Evolutionary conservation across 2,888 invertebrate genomes (phyloP).

Genomic region (Pterobdella sp.): DNA sequence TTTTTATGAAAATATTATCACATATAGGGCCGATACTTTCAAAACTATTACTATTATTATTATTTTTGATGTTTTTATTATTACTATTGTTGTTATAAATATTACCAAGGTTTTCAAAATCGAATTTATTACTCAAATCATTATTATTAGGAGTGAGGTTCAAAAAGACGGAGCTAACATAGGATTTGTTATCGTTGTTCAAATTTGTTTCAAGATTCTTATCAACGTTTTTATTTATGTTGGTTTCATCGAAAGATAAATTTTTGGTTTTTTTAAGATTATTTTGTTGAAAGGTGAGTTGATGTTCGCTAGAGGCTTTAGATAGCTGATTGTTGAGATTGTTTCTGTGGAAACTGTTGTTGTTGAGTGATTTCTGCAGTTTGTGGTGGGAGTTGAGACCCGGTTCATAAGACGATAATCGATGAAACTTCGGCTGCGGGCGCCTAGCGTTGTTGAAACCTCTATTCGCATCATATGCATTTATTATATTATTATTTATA

Average conservation of each 20-base stretch:
- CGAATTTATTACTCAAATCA: not conserved
- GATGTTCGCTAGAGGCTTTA: not conserved
- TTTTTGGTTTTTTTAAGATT: not conserved
- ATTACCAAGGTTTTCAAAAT: not conserved
- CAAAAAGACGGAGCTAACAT: not conserved
- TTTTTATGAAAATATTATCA: not conserved
- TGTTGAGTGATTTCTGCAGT: not conserved
- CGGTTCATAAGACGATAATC: not conserved
- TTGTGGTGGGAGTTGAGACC: too few relatives aligned
- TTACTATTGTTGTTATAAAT: not conserved
- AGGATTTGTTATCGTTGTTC: not conserved
- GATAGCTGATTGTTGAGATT: not conserved
- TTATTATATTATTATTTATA: too few relatives aligned
- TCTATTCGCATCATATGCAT: too few relatives aligned
- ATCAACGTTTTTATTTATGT: not conserved
- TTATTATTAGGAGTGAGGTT: conserved; percentile 2
- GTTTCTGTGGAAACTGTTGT: not conserved
- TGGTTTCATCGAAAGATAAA: conserved; percentile 8
- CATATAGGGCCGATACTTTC: not conserved
- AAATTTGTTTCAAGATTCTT: not conserved
- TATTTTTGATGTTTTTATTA: conserved; percentile 6
- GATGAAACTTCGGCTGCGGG: not conserved
- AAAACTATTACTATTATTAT: conserved; percentile 4
- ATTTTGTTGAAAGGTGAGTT: conserved; percentile 1
- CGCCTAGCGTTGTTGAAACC: not conserved